Conservation (phyloP, 2,797 vertebrate species). For the Squalus acanthias region DNA sequence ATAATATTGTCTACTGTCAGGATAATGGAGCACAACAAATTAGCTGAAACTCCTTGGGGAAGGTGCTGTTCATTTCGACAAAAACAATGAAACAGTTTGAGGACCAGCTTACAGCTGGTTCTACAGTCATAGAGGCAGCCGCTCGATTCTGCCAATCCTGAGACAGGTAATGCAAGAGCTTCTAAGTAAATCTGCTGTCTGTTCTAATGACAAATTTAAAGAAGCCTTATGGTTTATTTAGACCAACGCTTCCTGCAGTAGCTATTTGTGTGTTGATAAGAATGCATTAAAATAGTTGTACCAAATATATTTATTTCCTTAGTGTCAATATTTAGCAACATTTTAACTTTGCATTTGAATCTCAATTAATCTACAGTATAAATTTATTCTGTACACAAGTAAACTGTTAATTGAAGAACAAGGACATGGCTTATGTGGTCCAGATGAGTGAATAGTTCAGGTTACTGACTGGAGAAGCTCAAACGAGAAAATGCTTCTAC, state of each 20-base stretch:
- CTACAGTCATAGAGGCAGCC: not conserved
- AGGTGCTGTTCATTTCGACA: not conserved
- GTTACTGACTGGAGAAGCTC: not conserved
- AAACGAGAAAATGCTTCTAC: not conserved
- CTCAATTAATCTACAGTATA: not conserved
- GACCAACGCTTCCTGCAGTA: not conserved
- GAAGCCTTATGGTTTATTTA: not conserved
- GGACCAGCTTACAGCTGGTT: not conserved
- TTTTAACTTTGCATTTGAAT: not conserved
- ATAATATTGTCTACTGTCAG: not conserved
- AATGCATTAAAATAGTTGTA: not conserved
- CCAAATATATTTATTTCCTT: not conserved
- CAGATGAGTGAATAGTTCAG: not conserved
- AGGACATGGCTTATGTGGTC: not conserved
- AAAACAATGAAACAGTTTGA: constrained; percentile 12
- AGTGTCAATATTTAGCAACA: not conserved
- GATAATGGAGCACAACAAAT: constrained; percentile 29
- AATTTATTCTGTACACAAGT: not conserved
- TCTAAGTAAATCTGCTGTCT: not conserved
- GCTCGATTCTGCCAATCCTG: not conserved
- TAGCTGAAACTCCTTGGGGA: constrained; percentile 20
- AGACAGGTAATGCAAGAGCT: not conserved
- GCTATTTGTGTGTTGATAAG: not conserved
- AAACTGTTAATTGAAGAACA: not conserved
- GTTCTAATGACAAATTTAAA: not conserved